Evolutionary conservation across 2,888 invertebrate species (phyloP), one percentile per base, ranked within the genome.

Genomic region (Agrilus mali): DNA sequence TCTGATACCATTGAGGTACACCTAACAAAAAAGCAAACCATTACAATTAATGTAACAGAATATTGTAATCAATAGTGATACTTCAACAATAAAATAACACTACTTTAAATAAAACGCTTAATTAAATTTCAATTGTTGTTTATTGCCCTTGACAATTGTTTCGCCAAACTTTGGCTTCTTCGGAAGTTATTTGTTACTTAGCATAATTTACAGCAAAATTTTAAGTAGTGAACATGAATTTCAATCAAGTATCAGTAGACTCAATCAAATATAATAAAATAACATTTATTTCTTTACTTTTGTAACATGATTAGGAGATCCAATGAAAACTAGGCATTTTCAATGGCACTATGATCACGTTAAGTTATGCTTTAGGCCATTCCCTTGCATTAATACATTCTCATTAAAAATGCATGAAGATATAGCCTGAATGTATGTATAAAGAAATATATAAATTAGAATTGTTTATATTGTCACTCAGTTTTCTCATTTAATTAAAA

Each of bases 1-100:
- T 48, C 97, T 80, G 59, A 98, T 97, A 42, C 98, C 98, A 64
- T 96, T 96, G 0, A 97, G 96, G 68, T 98, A 98, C 12, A 97
- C 80, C 82, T 85, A 58, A 27, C 4, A 36, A 60, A 55, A 42
- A 40, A 48, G 41, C 33, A 40, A 4, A 20, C 4, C n/a, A 22
- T 17, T 20, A 31, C 13, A 34, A 40, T 35, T 4, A 34, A 43
- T 20, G 7, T 7, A 20, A 2, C 20, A 20, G 20, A 4, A 20
- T 20, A 6, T 20, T 20, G 5, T 32, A 4, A 16, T 27, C 36
- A 3, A 38, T 10, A 39, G n/a, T 13, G n/a, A 40, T 27, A 1
- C 10, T 8, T 5, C 1, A 22, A 14, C 27, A 15, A 13, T 15
- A 38, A 40, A 7, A 33, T 43, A 13, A 40, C 15, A 41, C 6